Conservation (phyloP, 2,888 invertebrate species). For the Zeuzera pyrina region DNA sequence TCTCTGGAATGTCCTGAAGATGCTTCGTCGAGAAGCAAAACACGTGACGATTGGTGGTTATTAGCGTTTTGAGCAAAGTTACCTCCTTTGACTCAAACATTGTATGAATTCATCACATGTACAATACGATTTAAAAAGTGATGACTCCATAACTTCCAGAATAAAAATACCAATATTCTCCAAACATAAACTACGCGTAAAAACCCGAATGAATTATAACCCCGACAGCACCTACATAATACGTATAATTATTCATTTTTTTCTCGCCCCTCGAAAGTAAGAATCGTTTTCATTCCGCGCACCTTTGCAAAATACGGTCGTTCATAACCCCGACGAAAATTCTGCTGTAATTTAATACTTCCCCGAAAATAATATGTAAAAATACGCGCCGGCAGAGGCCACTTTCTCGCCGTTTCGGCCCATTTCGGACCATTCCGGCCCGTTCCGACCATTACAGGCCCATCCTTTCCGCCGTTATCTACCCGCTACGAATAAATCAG, state of each 20-base stretch:
- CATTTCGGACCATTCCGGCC: constrained; percentile 45
- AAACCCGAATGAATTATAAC: constrained; percentile 7
- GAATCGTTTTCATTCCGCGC: constrained; percentile 44
- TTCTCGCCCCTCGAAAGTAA: constrained; percentile 41
- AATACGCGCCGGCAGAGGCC: constrained; percentile 41
- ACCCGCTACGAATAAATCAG: constrained; percentile 55
- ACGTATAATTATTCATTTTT: constrained; percentile 47
- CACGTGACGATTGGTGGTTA: too few relatives aligned
- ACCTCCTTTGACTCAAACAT: too few relatives aligned
- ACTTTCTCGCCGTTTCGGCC: constrained; percentile 38
- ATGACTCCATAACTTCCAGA: too few relatives aligned
- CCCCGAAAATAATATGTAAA: constrained; percentile 62
- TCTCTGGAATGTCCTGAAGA: too few relatives aligned
- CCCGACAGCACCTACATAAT: constrained; percentile 21
- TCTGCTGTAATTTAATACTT: constrained; percentile 59
- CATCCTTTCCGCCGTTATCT: constrained; percentile 57
- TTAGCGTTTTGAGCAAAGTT: too few relatives aligned
- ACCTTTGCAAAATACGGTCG: constrained; percentile 60
- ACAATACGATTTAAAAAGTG: too few relatives aligned
- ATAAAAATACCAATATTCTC: too few relatives aligned
- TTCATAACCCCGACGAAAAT: constrained; percentile 53
- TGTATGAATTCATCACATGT: too few relatives aligned
- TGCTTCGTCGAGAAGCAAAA: too few relatives aligned
- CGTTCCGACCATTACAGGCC: constrained; percentile 48
- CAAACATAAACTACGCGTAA: too few relatives aligned